A percentile compares a stretch with the other conserved stretches of the same genome.
Evolutionary conservation across 2,888 invertebrate genomes (phyloP).

Genomic region (Metalampra italica): DNA sequence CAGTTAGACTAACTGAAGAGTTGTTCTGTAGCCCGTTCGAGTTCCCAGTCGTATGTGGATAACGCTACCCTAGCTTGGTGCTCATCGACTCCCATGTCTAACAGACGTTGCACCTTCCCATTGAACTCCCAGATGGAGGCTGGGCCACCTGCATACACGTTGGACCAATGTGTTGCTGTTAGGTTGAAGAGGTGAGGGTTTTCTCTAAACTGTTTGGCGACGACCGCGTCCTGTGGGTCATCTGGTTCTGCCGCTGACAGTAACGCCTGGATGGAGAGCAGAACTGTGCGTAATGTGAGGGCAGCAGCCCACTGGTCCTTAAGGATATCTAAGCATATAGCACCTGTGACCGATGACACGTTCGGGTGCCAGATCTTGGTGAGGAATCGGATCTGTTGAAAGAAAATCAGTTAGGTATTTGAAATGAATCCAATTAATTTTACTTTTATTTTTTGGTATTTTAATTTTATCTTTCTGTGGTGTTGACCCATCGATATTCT

Average conservation of each 20-base stretch:
- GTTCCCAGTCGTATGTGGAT: conserved; percentile 95
- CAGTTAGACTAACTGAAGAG: conserved; percentile 52
- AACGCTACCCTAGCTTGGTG: conserved; percentile 93
- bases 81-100: conserved; percentile 96
- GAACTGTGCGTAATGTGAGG: conserved; percentile 96
- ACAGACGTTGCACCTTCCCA: conserved; percentile 90
- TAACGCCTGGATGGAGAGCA: conserved; percentile 96
- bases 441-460: no score
- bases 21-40: conserved; percentile 92
- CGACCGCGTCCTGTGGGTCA: conserved; percentile 97
- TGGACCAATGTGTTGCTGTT: conserved; percentile 98
- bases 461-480: no score
- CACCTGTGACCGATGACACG: conserved; percentile 98
- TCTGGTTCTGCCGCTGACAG: conserved; percentile 95
- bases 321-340: conserved; percentile 98
- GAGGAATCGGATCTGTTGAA: conserved; percentile 92
- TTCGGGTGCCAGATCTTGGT: conserved; percentile 99
- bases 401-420: not conserved
- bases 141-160: conserved; percentile 92
- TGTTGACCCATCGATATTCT: no score
- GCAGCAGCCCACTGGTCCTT: conserved; percentile 99
- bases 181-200: conserved; percentile 89
- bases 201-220: conserved; percentile 97
- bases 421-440: not conserved
- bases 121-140: conserved; percentile 83